Conservation (phyloP, 2,113 vertebrate species). For the Rafetus swinhoei region DNA sequence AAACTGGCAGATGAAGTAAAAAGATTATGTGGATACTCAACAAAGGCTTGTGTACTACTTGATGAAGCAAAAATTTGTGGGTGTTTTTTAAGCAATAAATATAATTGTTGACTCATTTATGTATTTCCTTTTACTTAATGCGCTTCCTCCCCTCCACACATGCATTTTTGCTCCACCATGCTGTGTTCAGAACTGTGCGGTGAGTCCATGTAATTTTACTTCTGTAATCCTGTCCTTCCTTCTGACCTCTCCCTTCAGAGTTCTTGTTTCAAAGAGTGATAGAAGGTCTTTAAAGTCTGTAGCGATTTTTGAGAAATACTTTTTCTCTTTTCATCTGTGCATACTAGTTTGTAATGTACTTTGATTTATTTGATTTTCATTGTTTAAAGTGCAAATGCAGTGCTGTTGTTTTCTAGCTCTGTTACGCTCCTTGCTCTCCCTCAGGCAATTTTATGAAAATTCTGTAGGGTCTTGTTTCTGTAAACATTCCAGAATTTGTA, state of each 20-base stretch:
- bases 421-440: background rate
- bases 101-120: constrained; percentile 29
- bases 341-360: background rate
- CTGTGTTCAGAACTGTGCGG: background rate
- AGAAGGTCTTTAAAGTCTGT: background rate
- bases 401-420: background rate
- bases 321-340: background rate
- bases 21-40: background rate
- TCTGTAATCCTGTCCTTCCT: constrained; percentile 1
- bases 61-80: constrained; percentile 1
- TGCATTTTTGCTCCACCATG: background rate
- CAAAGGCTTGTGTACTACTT: background rate
- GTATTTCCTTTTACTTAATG: constrained; percentile 33
- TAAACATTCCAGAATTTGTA: background rate
- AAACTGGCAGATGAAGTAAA: background rate
- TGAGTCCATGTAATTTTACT: background rate
- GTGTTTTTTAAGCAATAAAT: constrained; percentile 32
- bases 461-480: constrained; percentile 29
- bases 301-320: background rate
- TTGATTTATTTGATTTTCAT: background rate
- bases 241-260: background rate
- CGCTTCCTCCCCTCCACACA: background rate
- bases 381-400: background rate
- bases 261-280: no score
- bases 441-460: constrained; percentile 7